Base-by-base conservation (phyloP, 2,113 vertebrate genomes). In the Mormoops blainvillei region DNA sequence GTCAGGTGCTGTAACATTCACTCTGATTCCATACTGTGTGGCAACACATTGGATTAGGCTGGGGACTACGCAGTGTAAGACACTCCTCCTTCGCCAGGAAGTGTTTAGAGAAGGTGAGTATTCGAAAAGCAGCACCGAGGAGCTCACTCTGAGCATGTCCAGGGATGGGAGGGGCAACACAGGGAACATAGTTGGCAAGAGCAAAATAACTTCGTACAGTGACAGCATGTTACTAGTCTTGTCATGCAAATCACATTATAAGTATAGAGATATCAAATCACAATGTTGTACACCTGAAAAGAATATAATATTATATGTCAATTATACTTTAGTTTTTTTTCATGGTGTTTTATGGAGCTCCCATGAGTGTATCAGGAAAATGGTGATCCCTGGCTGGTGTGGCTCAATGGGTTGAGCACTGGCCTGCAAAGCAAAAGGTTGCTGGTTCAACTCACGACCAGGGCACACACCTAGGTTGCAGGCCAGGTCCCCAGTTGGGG, bases 11-110 rank as follows among this genome's bases (percentile, higher is more conserved):
- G 24, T 22, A 41, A 28, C 14, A 3, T 19, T 81, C 18, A 2
- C 14, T 48, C 13, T 71, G 63, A 36, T 12, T n/a, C 31, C 58
- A 2, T 20, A 7, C 24, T 7, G 9, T 9, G 1, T 9, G 0
- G 2, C 38, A 24, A 26, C 4, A 4, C 14, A 26, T 38, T 38
- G 52, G 22, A 16, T 16, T 90, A 61, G 19, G 16, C 22, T 54
- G 31, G 41, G 41, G 65, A 22, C 31, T 15, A 41, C 38, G 0
- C 18, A 20, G 13, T 2, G 61, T 20, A 22, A 58, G 74, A n/a
- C 3, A 0, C 6, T 1, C 33, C 74, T 81, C 24, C 11, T 68
- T 50, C 16, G 24, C 67, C 13, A 8, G 12, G 43, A 15, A 36
- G 68, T 6, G 18, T 41, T 81, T 4, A 43, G 19, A 43, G 38